Evolutionary conservation across 2,888 invertebrate species (phyloP), one percentile per base, ranked within the genome.

Genomic region (Chaitophorus viminalis): DNA sequence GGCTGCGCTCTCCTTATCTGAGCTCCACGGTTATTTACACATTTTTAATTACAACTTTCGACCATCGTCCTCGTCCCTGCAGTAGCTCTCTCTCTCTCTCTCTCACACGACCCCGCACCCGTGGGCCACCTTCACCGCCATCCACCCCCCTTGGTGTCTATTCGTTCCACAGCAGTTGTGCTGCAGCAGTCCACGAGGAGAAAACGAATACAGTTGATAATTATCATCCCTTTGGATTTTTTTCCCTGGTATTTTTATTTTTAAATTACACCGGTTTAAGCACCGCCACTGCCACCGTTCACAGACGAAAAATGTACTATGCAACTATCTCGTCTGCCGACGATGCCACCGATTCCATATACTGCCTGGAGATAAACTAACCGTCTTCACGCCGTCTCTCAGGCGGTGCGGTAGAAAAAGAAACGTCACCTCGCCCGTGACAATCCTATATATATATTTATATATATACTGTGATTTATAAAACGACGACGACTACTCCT

Each of bases 1-100:
- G 77, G 85, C 85, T 54, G 46, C 31, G 36, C 68, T 52, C 74
- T 84, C 39, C 86, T 87, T 87, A 87, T 87, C 86, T 87, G 25
- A 9, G 60, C 60, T 78, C 86, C 74, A 87, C 86, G 86, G 86
- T 87, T 87, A 87, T 87, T 87, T 87, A 87, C 86, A 87, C 86
- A 87, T 87, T 87, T 87, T 87, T 87, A 87, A 87, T 87, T 87
- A 87, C 86, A 81, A 87, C 86, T 86, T 79, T 86, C 86, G 86
- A 79, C 86, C 79, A 39, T 81, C 72, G 79, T 79, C 78, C 60
- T 74, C 25, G 39, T 17, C 3, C 17, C n/a, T 29, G 25, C 39
- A 18, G 33, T 14, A 2, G 25, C 11, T 46, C 46, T 46, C 46
- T 46, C 46, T 14, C 1, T 11, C 46, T 17, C 11, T 46, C 46